Percentiles rank a stretch among this genome's conserved stretches.
phyloP scores from a whole-genome alignment of 2,888 invertebrate species.

The Trichogramma dendrolimi region DNA sequence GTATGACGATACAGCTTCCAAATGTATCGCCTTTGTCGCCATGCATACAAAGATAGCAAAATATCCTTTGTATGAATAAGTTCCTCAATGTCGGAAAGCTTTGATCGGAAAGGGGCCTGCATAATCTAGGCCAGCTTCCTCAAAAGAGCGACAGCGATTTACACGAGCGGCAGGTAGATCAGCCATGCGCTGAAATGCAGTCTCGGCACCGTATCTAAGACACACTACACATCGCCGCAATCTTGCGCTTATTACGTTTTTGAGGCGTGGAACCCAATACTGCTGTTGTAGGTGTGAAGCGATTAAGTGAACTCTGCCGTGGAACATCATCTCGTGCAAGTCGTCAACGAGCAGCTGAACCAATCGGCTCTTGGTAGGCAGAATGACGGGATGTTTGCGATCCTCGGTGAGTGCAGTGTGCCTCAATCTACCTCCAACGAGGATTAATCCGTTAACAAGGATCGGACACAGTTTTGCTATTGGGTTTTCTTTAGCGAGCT shows the following conservation, averaged over 20 bases:
- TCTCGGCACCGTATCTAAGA: conserved; percentile 18
- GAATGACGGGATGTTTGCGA: conserved; percentile 20
- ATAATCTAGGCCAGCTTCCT: too few relatives aligned
- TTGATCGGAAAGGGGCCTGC: conserved; percentile 30
- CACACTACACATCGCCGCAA: conserved; percentile 28
- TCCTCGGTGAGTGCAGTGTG: conserved; percentile 10
- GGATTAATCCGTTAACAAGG: conserved; percentile 5
- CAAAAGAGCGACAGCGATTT: conserved; percentile 26
- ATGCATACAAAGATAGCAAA: conserved; percentile 26
- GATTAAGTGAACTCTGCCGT: conserved; percentile 28
- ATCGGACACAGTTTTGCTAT: too few relatives aligned
- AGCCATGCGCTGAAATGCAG: conserved; percentile 29
- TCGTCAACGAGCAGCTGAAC: conserved; percentile 21
- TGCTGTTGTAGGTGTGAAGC: conserved; percentile 1
- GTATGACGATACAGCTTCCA: background rate
- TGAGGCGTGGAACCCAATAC: conserved; percentile 29
- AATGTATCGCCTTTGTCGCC: conserved; percentile 15
- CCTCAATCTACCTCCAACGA: conserved; percentile 27
- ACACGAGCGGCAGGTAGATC: conserved; percentile 27
- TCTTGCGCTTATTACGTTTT: conserved; percentile 16
- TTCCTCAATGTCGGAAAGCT: conserved; percentile 22
- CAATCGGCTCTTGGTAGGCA: conserved; percentile 16
- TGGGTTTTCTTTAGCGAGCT: too few relatives aligned
- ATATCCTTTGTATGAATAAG: conserved; percentile 23
- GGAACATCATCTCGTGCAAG: conserved; percentile 22